A percentile compares a stretch with the other conserved stretches of the same genome.
phyloP scores from a whole-genome alignment of 2,888 invertebrate genomes.

The Drosophila stalkeri region DNA sequence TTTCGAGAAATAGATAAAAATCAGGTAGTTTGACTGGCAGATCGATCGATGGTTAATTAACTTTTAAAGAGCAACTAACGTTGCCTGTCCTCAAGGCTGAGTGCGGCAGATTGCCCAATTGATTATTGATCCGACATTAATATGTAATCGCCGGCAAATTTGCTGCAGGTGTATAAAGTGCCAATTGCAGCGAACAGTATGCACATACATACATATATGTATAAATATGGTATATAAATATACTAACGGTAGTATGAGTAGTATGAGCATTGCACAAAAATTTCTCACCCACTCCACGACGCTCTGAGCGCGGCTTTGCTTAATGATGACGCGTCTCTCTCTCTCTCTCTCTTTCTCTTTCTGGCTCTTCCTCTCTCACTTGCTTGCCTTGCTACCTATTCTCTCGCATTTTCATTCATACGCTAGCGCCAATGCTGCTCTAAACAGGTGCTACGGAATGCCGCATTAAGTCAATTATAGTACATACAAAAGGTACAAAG shows the following conservation, averaged over 20 bases:
- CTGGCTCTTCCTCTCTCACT: not conserved
- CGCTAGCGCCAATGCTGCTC: conserved; percentile 1
- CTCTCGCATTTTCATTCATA: conserved; percentile 1
- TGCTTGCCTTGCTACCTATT: not conserved
- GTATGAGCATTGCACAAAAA: not conserved
- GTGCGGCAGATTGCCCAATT: not conserved
- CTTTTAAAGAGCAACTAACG: conserved; percentile 6
- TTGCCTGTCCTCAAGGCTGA: not conserved
- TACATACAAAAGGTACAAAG: conserved; percentile 10
- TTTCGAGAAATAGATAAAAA: conserved; percentile 24
- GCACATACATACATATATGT: not conserved
- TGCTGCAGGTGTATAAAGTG: not conserved
- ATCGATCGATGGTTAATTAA: conserved; percentile 52
- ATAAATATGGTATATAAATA: not conserved
- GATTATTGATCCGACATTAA: not conserved
- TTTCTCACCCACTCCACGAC: not conserved
- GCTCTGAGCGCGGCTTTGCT: conserved; percentile 20
- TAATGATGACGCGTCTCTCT: conserved; percentile 26
- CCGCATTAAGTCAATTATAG: conserved; percentile 25
- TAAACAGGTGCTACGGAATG: conserved; percentile 42
- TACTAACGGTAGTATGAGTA: not conserved
- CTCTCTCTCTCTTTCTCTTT: conserved; percentile 1
- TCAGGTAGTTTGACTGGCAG: conserved; percentile 39
- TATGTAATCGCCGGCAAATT: not conserved
- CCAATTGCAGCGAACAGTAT: not conserved